These are phyloP conservation scores for Discoglossus pictus DNA, from an alignment of 2,797 vertebrate species.

Conservation along the genomic window DNA sequence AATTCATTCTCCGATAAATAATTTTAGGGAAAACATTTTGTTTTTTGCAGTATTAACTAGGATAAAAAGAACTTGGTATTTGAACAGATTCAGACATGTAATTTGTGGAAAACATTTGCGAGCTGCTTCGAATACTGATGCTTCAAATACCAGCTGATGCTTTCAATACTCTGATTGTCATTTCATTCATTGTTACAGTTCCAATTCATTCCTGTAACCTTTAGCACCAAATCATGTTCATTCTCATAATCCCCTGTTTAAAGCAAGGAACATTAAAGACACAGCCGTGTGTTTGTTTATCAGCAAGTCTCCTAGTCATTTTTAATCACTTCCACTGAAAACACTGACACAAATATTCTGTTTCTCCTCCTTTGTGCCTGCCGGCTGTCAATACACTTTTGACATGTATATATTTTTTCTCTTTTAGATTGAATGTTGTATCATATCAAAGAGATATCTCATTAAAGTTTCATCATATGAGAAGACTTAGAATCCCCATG, in stretches of 20 bases:
- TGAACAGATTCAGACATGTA: too few species aligned
- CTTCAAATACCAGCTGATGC: constrained; percentile 22
- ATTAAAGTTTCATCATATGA: constrained; percentile 52
- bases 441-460: constrained; percentile 51
- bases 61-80: too few species aligned
- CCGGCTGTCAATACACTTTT: constrained; percentile 52
- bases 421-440: constrained; percentile 45
- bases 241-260: constrained; percentile 22
- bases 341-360: constrained; percentile 37
- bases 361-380: constrained; percentile 46
- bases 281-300: constrained; percentile 43
- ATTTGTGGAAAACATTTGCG: constrained; percentile 8
- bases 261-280: constrained; percentile 30
- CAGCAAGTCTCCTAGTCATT: constrained; percentile 30
- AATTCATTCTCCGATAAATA: too few species aligned
- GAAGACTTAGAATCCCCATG: constrained; percentile 46
- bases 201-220: constrained; percentile 19
- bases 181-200: constrained; percentile 32
- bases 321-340: constrained; percentile 48
- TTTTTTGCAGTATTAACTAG: too few species aligned
- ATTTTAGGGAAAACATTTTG: too few species aligned
- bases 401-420: constrained; percentile 49
- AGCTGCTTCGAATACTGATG: constrained; percentile 12
- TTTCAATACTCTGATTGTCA: constrained; percentile 19
- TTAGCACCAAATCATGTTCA: constrained; percentile 20